Conservation (phyloP, 2,113 vertebrate genomes). For the Eleginops maclovinus region DNA sequence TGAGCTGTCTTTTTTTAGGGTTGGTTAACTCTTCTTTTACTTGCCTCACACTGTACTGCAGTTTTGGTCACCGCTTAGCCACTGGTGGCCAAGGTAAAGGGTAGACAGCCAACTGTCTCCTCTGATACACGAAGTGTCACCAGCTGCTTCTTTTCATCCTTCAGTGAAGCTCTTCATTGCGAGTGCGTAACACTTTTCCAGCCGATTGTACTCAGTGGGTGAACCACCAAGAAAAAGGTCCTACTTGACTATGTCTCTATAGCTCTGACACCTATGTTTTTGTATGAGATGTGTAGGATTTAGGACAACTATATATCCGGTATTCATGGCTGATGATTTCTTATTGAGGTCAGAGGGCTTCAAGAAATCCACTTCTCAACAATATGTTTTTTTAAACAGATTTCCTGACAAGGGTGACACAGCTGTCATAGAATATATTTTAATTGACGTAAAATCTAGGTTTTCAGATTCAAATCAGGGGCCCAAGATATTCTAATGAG, state of each 20-base stretch:
- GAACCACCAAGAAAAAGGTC: not conserved
- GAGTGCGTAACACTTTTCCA: not conserved
- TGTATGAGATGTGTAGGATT: not conserved
- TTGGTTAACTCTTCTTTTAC: not conserved
- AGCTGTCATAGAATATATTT: not conserved
- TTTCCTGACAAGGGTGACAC: not conserved
- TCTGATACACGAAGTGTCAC: slow-evolving; percentile 34
- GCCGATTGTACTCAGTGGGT: not conserved
- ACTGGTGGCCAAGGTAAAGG: slow-evolving; percentile 1
- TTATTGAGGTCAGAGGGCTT: not conserved
- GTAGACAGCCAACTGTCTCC: slow-evolving; percentile 27
- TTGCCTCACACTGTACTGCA: not conserved
- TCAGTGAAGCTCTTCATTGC: not conserved
- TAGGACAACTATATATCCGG: not conserved
- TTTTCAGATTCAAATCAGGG: not conserved
- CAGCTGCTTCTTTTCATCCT: slow-evolving; percentile 37
- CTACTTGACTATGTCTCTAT: not conserved
- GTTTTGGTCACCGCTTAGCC: slow-evolving; percentile 5
- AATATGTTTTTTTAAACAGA: not conserved
- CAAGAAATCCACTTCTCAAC: not conserved
- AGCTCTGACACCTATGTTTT: not conserved
- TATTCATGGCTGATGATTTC: not conserved
- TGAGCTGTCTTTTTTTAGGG: not conserved
- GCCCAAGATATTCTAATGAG: not conserved
- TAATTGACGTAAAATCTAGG: not conserved